Evolutionary conservation across 2,113 vertebrate genomes (phyloP), one percentile per base, ranked within the genome.

Genomic region (Anas platyrhynchos): DNA sequence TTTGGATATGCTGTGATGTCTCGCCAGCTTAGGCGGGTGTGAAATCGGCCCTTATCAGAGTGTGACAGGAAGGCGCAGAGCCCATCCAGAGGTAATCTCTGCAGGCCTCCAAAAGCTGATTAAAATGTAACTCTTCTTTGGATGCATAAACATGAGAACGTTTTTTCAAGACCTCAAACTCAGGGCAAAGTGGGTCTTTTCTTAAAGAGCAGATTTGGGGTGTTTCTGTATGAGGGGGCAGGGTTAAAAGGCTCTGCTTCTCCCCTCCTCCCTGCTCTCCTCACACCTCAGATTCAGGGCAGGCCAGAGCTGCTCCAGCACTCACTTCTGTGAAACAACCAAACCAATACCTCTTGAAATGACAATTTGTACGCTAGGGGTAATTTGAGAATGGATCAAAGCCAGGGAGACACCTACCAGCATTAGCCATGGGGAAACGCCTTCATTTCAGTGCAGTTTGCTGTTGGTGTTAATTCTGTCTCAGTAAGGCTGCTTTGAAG

Each of bases 41-140:
- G 93, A 97, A 97, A 97, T 93, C 54, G 87, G 56, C 97, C 96
- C 95, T 98, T 98, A 98, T 98, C 97, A 96, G 81, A 93, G 67
- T 91, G 93, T 97, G 77, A 92, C 98, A 98, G 98, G 89, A 97
- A 97, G 96, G 94, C 34, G 48, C 8, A 15, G 89, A 95, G 85
- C 94, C 95, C 95, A 88, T 91, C 93, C 71, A 91, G 95, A 96
- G 95, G 94, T 97, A 97, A 98, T 98, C 97, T 98, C 93, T 81
- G 25, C 95, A 86, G 97, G 71, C 84, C 85, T 55, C 55, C 84
- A 94, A 97, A 96, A 92, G 86, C 94, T 98, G 94, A 95, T 97
- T 96, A 95, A 97, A 97, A 95, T 97, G 89, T 97, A 96, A 86
- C 92, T 95, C 56, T 93, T 86, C 80, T 73, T 75, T 83, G 73